These are phyloP conservation scores for Yponomeuta plumbellus DNA, from an alignment of 2,888 invertebrate genomes.

Conservation along the genomic window DNA sequence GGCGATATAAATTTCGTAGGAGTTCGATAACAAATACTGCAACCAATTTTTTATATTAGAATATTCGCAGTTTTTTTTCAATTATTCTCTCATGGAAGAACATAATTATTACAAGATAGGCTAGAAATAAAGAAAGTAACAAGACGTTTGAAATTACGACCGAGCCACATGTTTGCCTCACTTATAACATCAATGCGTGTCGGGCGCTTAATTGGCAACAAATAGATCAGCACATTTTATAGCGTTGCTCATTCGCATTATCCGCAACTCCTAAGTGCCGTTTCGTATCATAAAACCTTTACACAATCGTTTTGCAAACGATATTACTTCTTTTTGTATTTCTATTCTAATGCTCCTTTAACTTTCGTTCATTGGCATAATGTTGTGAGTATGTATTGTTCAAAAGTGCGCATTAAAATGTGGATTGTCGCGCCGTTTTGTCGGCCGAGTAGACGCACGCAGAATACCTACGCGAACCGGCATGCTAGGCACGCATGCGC, in stretches of 20 bases:
- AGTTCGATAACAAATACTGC: no score
- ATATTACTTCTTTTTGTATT: neutral
- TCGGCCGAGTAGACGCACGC: neutral
- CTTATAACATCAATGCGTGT: neutral
- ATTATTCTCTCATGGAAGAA: no score
- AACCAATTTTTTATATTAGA: no score
- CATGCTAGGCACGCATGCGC: neutral
- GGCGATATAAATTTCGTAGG: no score
- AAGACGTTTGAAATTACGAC: no score
- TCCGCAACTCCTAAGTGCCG: neutral
- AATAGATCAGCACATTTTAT: conserved; percentile 1
- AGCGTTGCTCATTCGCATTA: neutral
- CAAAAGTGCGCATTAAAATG: conserved; percentile 1
- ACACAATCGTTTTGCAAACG: neutral
- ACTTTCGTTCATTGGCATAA: conserved; percentile 1
- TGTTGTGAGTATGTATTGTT: neutral
- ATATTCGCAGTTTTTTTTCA: no score
- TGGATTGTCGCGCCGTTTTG: neutral
- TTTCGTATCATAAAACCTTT: conserved; percentile 9
- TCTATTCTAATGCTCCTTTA: neutral
- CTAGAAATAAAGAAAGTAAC: neutral
- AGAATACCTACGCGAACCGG: neutral
- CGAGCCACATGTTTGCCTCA: neutral
- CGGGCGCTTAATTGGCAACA: neutral
- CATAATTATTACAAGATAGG: neutral